Base-by-base conservation (phyloP, 1,140 invertebrate genomes). In the Lucilia sericata region DNA sequence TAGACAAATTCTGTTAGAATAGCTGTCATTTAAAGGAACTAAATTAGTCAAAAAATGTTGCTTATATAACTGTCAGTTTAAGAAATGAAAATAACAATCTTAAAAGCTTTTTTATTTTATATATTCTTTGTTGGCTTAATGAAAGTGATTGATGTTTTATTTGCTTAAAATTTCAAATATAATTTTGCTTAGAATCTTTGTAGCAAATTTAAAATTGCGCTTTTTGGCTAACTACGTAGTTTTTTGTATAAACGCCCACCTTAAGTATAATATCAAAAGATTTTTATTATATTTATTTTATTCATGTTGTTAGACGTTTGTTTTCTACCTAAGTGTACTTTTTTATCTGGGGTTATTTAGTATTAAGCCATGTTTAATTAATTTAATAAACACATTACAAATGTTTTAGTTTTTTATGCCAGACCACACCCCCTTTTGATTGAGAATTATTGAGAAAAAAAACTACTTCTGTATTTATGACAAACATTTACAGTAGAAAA, bases 301-400 rank as follows among this genome's bases (percentile, higher is more conserved):
- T 60, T 60, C 51, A 60, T 13, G 51, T 17, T 60, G 12, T 60
- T 60, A 14, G 3, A 30, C 25, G 5, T 60, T 17, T 60, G 55
- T 60, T 60, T n/a, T n/a, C 2, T 60, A 14, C 14, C 10, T 60
- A n/a, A 17, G 2, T 17, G 14, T n/a, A n/a, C 2, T 60, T 42
- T 42, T 60, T 17, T 60, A 60, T 60, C 55, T 17, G 14, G 14
- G n/a, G 55, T 60, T 51, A 55, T 55, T 55, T 55, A 55, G 17
- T 55, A 9, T 55, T 60, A 60, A 60, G 55, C 55, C 55, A 60
- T 60, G 55, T 60, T 60, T 60, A 60, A 60, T 60, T 60, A 60
- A 60, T 60, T 60, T 60, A 60, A 60, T 60, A 60, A 60, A 60
- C 55, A 60, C 55, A 60, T 60, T 60, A 60, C 55, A 60, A 60